Evolutionary conservation across 2,888 invertebrate genomes (phyloP).

Genomic region (Calliopum simillimum): DNA sequence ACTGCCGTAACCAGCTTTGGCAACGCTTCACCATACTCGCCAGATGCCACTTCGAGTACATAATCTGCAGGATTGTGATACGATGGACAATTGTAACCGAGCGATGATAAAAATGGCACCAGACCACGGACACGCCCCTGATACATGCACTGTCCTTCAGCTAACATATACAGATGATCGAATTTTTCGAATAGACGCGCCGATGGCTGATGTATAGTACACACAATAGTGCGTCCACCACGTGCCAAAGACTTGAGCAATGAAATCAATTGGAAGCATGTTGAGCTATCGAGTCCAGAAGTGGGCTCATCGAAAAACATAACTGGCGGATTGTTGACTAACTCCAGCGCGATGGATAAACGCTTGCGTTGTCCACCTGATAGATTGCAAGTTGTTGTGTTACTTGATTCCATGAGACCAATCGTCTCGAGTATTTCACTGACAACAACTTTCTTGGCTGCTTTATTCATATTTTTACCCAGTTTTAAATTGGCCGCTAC

Average conservation of each 20-base stretch:
- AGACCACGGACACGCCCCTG: conserved; percentile 85
- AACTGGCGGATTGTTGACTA: conserved; percentile 96
- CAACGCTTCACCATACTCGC: conserved; percentile 92
- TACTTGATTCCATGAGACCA: conserved; percentile 81
- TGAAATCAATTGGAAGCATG: conserved; percentile 92
- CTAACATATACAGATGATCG: conserved; percentile 90
- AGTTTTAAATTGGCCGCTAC: conserved; percentile 94
- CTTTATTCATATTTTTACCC: conserved; percentile 79
- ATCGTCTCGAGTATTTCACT: conserved; percentile 88
- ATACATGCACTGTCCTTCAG: conserved; percentile 94
- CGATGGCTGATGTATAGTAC: conserved; percentile 96
- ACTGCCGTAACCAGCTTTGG: conserved; percentile 87
- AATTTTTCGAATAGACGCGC: conserved; percentile 96
- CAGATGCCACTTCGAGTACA: conserved; percentile 95
- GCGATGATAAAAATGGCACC: conserved; percentile 87
- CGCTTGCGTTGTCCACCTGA: conserved; percentile 94
- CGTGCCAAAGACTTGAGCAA: conserved; percentile 88
- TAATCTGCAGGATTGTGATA: conserved; percentile 98
- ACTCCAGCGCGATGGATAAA: conserved; percentile 89
- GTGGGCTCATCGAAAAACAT: conserved; percentile 98
- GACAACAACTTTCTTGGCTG: conserved; percentile 83
- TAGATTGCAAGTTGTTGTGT: conserved; percentile 83
- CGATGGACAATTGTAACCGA: conserved; percentile 90
- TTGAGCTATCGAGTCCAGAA: conserved; percentile 92
- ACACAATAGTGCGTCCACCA: conserved; percentile 91